phyloP scores from a whole-genome alignment of 2,888 invertebrate genomes.

The Entomobrya proxima region DNA sequence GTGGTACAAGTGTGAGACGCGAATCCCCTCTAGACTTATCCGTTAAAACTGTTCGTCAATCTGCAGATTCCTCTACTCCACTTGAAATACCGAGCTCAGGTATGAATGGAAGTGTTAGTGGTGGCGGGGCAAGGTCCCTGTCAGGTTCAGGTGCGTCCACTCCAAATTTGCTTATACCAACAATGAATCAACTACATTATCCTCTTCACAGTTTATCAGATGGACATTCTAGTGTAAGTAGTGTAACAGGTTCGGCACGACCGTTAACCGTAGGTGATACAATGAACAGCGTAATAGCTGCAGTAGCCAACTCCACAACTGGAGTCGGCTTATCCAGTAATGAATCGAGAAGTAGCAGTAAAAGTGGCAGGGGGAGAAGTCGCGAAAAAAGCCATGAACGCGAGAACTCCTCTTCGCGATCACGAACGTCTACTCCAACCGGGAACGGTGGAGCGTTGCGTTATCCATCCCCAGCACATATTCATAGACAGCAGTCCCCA shows the following conservation, averaged over 20 bases:
- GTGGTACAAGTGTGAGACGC: constrained; percentile 76
- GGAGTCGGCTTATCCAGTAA: constrained; percentile 59
- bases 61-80: constrained; percentile 89
- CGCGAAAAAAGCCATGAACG: constrained; percentile 65
- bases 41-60: constrained; percentile 91
- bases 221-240: constrained; percentile 49
- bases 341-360: constrained; percentile 61
- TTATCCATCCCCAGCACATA: constrained; percentile 67
- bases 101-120: constrained; percentile 62
- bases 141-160: constrained; percentile 73
- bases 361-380: constrained; percentile 60
- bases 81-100: constrained; percentile 56
- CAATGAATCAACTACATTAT: constrained; percentile 50
- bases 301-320: constrained; percentile 72
- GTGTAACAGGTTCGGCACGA: constrained; percentile 33
- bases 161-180: constrained; percentile 63
- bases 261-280: constrained; percentile 54
- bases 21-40: constrained; percentile 92
- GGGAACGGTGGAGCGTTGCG: constrained; percentile 51
- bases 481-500: constrained; percentile 68
- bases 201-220: constrained; percentile 43
- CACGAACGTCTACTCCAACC: constrained; percentile 64
- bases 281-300: constrained; percentile 72
- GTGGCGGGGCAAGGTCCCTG: constrained; percentile 66
- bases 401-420: constrained; percentile 60